These are phyloP conservation scores for Paraplagusia blochii DNA, from an alignment of 2,113 vertebrate genomes.

Conservation along the genomic window DNA sequence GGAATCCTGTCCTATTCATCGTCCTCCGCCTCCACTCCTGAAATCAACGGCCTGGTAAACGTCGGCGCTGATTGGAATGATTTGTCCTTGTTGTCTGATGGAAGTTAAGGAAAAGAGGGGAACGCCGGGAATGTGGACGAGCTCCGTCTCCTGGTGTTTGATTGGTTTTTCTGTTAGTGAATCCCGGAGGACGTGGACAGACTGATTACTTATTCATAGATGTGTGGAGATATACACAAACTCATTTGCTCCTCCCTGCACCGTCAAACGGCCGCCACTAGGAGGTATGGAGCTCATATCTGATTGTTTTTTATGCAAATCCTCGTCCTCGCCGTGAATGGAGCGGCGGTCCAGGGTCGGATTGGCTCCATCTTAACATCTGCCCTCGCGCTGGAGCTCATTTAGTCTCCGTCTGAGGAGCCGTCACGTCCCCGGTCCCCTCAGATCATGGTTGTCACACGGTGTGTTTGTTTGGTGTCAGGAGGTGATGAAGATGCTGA, in stretches of 20 bases:
- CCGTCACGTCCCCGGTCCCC: conserved; percentile 61
- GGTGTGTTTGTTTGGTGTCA: conserved; percentile 43
- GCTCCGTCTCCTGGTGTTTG: conserved; percentile 37
- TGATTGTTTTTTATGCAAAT: conserved; percentile 14
- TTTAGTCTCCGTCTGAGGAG: conserved; percentile 9
- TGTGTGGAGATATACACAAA: conserved; percentile 51
- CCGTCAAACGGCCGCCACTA: neutral
- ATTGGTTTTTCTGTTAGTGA: conserved; percentile 60
- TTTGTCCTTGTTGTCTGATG: conserved; percentile 20
- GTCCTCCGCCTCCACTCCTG: no score
- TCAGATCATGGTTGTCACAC: conserved; percentile 58
- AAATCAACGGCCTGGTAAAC: neutral
- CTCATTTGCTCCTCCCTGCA: conserved; percentile 26
- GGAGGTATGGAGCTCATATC: neutral
- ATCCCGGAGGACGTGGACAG: conserved; percentile 38
- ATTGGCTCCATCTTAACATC: conserved; percentile 36
- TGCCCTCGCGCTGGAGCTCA: conserved; percentile 26
- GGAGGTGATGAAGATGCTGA: conserved; percentile 31
- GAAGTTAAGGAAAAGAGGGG: conserved; percentile 15
- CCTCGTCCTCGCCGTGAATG: neutral
- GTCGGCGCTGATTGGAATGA: conserved; percentile 21
- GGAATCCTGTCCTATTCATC: no score
- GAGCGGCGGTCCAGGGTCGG: neutral
- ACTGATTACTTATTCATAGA: conserved; percentile 63
- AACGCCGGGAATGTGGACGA: conserved; percentile 15